These are phyloP conservation scores for Nysson spinosus DNA, from an alignment of 2,888 invertebrate genomes.

Conservation along the genomic window DNA sequence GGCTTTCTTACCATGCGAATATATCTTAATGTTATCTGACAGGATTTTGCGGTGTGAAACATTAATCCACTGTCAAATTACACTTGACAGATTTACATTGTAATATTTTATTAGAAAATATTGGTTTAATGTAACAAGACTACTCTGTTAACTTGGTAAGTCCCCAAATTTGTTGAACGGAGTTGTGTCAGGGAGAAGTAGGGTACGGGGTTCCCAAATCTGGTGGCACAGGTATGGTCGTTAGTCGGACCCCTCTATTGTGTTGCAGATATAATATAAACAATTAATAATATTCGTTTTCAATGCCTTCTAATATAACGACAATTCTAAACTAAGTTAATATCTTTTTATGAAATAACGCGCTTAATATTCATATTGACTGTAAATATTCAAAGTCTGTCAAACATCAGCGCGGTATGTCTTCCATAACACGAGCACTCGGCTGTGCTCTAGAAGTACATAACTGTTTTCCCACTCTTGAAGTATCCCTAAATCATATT, in stretches of 20 bases:
- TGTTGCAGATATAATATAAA: constrained; percentile 60
- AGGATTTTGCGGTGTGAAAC: too few relatives aligned
- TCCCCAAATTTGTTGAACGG: too few relatives aligned
- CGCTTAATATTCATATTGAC: neutral
- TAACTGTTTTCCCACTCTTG: constrained; percentile 34
- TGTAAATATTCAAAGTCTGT: constrained; percentile 3
- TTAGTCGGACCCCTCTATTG: constrained; percentile 49
- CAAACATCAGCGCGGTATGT: constrained; percentile 46
- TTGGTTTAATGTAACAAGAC: too few relatives aligned
- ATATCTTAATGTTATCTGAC: too few relatives aligned
- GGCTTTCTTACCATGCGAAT: too few relatives aligned
- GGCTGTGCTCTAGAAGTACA: constrained; percentile 30
- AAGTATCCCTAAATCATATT: constrained; percentile 9
- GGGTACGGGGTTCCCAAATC: constrained; percentile 16
- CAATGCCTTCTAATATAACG: neutral
- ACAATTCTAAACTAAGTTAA: constrained; percentile 38
- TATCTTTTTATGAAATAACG: constrained; percentile 20
- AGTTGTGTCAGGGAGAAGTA: neutral
- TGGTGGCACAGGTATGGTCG: constrained; percentile 31
- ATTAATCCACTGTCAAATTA: too few relatives aligned
- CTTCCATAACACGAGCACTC: constrained; percentile 39
- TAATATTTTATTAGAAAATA: too few relatives aligned
- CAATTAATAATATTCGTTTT: constrained; percentile 47
- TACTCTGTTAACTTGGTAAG: too few relatives aligned
- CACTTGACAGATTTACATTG: too few relatives aligned